Conservation (phyloP, 2,888 invertebrate genomes). For the Cephus spinipes region DNA sequence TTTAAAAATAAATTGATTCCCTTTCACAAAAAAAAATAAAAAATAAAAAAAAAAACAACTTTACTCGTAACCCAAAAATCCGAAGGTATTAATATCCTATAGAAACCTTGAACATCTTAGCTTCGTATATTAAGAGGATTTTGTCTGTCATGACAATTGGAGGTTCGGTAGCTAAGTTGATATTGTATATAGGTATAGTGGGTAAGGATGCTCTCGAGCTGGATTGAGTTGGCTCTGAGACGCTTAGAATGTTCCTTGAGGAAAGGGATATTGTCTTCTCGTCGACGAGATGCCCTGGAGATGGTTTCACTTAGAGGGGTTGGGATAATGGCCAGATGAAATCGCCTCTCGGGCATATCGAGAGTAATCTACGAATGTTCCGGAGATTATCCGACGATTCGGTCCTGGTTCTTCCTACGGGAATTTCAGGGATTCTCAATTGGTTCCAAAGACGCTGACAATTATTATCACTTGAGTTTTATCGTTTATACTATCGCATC, state of each 20-base stretch:
- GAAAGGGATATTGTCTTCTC: neutral
- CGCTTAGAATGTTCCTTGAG: neutral
- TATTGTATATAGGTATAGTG: neutral
- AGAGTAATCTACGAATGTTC: conserved; percentile 4
- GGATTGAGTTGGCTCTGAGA: neutral
- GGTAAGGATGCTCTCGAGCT: neutral
- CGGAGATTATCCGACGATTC: conserved; percentile 3
- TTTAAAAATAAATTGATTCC: neutral
- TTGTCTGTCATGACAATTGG: neutral
- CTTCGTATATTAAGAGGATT: neutral
- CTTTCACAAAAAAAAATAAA: neutral
- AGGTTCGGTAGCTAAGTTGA: neutral
- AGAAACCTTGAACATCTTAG: neutral
- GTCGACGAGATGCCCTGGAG: neutral
- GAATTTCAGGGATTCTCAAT: neutral
- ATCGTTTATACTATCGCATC: neutral
- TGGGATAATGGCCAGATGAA: conserved; percentile 5
- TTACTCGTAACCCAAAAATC: neutral
- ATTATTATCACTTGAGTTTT: neutral
- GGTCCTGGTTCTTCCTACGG: neutral
- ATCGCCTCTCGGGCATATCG: conserved; percentile 7
- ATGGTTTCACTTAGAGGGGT: neutral
- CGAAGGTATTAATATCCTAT: neutral
- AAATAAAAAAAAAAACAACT: neutral
- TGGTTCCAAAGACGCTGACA: neutral